Base-by-base conservation (phyloP, 2,888 invertebrate species). In the Pseudococcus viburni region DNA sequence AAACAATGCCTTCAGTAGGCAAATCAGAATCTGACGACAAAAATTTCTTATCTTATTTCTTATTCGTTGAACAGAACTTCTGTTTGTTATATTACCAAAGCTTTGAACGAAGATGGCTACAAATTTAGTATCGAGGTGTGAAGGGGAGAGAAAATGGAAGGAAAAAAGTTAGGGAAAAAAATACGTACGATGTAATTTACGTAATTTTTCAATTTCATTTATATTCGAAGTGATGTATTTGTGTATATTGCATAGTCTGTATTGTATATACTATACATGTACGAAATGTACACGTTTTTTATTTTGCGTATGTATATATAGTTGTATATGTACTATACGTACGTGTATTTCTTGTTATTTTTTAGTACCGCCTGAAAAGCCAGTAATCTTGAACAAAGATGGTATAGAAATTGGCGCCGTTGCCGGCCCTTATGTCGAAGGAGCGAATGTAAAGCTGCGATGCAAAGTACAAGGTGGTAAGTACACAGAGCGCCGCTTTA, bases 391-490 rank as follows among this genome's bases (percentile, higher is more conserved):
- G 90, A 95, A 95, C 91, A 95, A 95, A 90, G 92, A 93, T 84
- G 95, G 95, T 85, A 94, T 94, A 90, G 93, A 94, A 90, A 93
- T 95, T 0, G 91, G 93, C 1, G 93, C 93, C 0, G 92, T 94
- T 0, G 95, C 95, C 0, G 96, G 95, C 1, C 95, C 96, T 0
- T 96, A 95, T 91, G 93, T 94, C 90, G 96, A 96, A 92, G 95
- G 95, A 64, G 93, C 94, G 26, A 94, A 94, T 90, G 93, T 95
- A 92, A 94, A 94, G 91, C 93, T 96, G 88, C 94, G 94, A 90
- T 96, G 96, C 92, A 94, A 95, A 92, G 95, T 95, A 91, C 94
- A 94, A 90, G 96, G 95, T 93, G 96, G 96, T 95, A 93, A 93
- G 94, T 91, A 51, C 26, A 2, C 19, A 39, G 26, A 9, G 22